Percentiles rank a stretch among this genome's conserved stretches.
Evolutionary conservation across 1,140 invertebrate species (phyloP).

Genomic region (Formica exsecta): DNA sequence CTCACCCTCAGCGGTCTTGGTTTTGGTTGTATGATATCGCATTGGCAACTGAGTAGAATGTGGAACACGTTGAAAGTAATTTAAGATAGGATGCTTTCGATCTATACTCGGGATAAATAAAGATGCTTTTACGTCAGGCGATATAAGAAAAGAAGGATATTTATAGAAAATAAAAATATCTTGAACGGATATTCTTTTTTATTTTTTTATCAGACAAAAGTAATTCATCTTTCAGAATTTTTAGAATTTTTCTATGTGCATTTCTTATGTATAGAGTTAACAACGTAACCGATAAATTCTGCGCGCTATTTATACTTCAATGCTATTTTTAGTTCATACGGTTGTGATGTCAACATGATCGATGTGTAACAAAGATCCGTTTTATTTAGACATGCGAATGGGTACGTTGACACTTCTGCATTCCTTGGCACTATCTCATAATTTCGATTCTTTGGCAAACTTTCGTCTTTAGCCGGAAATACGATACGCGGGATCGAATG

Average conservation of each 20-base stretch:
- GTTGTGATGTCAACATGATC: neutral
- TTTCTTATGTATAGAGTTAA: neutral
- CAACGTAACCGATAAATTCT: neutral
- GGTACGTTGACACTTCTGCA: neutral
- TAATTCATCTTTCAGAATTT: conserved; percentile 20
- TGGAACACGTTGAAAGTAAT: conserved; percentile 35
- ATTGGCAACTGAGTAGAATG: neutral
- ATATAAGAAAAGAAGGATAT: neutral
- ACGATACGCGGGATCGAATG: neutral
- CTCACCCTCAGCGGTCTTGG: neutral
- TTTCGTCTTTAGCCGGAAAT: neutral
- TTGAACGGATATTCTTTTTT: neutral
- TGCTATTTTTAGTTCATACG: conserved; percentile 31
- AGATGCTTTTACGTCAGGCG: neutral
- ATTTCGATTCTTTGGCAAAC: conserved; percentile 10
- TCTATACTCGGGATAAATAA: neutral
- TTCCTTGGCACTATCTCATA: neutral
- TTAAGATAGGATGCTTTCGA: conserved; percentile 45
- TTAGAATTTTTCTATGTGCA: neutral
- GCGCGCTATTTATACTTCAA: conserved; percentile 25
- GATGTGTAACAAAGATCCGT: neutral
- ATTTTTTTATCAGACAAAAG: neutral
- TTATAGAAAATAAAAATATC: conserved; percentile 15
- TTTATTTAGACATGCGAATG: conserved; percentile 1
- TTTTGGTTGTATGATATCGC: conserved; percentile 11